A percentile compares a stretch with the other conserved stretches of the same genome.
phyloP scores from a whole-genome alignment of 2,113 vertebrate genomes.

The Indicator indicator region DNA sequence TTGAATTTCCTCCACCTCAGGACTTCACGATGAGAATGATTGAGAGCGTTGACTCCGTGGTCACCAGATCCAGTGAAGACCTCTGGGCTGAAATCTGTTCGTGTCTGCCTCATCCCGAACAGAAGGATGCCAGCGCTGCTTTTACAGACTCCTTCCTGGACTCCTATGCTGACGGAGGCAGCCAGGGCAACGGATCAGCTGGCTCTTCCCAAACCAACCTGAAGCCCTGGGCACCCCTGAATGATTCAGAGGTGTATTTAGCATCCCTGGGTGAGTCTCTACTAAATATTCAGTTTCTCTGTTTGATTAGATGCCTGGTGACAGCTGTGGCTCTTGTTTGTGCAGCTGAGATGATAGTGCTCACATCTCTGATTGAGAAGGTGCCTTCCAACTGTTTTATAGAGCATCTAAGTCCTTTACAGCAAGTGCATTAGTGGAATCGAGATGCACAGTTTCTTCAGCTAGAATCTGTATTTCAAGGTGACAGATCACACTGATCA shows the following conservation, averaged over 20 bases:
- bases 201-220: neutral
- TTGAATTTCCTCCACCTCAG: neutral
- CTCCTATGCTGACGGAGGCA: neutral
- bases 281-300: accelerated
- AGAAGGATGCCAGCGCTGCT: conserved; percentile 47
- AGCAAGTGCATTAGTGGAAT: neutral
- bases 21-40: conserved; percentile 80
- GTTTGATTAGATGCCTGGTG: accelerated
- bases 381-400: accelerated
- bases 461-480: neutral
- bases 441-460: neutral
- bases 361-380: neutral
- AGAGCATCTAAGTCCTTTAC: too few species aligned
- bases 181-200: neutral
- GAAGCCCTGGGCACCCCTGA: conserved; percentile 89
- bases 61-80: conserved; percentile 81
- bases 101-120: conserved; percentile 73
- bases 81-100: conserved; percentile 94
- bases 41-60: conserved; percentile 79
- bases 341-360: accelerated
- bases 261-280: conserved; percentile 88
- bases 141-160: conserved; percentile 89
- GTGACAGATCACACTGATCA: neutral
- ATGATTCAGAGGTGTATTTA: conserved; percentile 91
- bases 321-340: neutral